Percentiles rank a stretch among this genome's conserved stretches.
Evolutionary conservation across 1,140 invertebrate species (phyloP).

Genomic region (Aphaenogaster floridana): DNA sequence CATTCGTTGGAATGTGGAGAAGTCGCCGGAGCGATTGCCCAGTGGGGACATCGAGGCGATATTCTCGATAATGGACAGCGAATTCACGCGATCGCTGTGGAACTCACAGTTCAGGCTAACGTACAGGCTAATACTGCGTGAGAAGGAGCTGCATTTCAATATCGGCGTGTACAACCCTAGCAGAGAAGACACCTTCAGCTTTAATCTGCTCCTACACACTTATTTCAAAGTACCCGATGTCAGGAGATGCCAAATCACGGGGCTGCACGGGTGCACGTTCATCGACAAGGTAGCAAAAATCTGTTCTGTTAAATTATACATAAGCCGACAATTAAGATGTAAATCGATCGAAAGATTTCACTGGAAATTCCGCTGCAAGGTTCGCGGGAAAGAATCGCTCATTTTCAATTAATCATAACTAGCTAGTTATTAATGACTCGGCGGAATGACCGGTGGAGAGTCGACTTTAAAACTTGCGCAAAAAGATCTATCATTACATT

Average conservation of each 20-base stretch:
- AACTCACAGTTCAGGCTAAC: conserved; percentile 96
- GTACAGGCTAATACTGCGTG: conserved; percentile 95
- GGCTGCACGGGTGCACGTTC: conserved; percentile 96
- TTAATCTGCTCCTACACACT: conserved; percentile 97
- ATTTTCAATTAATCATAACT: conserved; percentile 15
- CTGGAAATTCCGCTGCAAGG: not conserved
- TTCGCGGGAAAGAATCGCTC: not conserved
- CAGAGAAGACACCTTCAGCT: conserved; percentile 96
- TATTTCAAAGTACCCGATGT: conserved; percentile 98
- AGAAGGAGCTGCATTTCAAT: conserved; percentile 97
- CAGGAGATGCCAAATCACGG: conserved; percentile 95
- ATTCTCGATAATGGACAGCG: conserved; percentile 96
- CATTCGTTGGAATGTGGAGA: conserved; percentile 95
- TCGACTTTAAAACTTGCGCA: not conserved
- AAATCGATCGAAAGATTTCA: not conserved
- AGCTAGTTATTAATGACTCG: not conserved
- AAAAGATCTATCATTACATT: not conserved
- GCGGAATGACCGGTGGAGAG: not conserved
- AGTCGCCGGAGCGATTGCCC: conserved; percentile 93
- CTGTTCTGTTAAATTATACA: not conserved
- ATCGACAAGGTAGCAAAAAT: conserved; percentile 94
- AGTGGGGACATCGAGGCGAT: conserved; percentile 97
- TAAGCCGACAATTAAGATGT: not conserved
- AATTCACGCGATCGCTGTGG: conserved; percentile 97
- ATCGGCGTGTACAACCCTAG: conserved; percentile 96